A percentile compares a stretch with the other conserved stretches of the same genome.
Evolutionary conservation across 2,888 invertebrate genomes (phyloP).

Genomic region (Liodrosophila aerea): DNA sequence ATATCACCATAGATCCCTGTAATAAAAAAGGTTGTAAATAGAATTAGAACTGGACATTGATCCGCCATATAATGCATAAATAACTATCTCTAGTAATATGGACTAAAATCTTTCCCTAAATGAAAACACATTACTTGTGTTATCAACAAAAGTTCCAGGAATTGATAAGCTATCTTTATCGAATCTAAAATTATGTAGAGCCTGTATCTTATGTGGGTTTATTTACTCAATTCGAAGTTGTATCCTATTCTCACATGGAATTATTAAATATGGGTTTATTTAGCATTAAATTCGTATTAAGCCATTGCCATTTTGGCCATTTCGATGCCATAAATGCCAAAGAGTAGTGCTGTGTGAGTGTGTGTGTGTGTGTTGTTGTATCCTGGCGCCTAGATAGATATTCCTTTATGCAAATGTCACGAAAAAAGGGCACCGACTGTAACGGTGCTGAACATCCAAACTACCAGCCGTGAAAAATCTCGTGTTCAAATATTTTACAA

Average conservation of each 20-base stretch:
- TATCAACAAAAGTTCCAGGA: too few species aligned
- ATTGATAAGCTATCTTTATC: too few species aligned
- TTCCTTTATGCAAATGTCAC: constrained; percentile 67
- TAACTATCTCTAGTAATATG: too few species aligned
- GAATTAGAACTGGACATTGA: too few species aligned
- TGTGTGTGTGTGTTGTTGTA: too few species aligned
- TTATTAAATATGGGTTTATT: constrained; percentile 10
- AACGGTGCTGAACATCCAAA: constrained; percentile 77
- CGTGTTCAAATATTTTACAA: constrained; percentile 77
- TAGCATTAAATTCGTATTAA: constrained; percentile 54
- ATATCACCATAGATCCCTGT: too few species aligned
- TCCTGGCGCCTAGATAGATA: constrained; percentile 46
- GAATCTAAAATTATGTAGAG: too few species aligned
- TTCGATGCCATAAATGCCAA: constrained; percentile 64
- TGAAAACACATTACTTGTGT: too few species aligned
- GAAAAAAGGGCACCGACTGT: constrained; percentile 31
- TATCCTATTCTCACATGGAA: neutral
- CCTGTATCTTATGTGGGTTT: too few species aligned
- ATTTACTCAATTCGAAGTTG: neutral
- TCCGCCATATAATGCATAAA: too few species aligned
- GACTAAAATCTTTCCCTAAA: too few species aligned
- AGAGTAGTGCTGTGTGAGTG: neutral
- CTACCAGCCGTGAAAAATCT: constrained; percentile 79
- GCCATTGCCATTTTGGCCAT: constrained; percentile 25
- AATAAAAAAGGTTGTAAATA: too few species aligned